Evolutionary conservation across 30 jellyfish, hydroid and myxozoan species (phyloP).

Genomic region (Chrysaora quinquecirrha): DNA sequence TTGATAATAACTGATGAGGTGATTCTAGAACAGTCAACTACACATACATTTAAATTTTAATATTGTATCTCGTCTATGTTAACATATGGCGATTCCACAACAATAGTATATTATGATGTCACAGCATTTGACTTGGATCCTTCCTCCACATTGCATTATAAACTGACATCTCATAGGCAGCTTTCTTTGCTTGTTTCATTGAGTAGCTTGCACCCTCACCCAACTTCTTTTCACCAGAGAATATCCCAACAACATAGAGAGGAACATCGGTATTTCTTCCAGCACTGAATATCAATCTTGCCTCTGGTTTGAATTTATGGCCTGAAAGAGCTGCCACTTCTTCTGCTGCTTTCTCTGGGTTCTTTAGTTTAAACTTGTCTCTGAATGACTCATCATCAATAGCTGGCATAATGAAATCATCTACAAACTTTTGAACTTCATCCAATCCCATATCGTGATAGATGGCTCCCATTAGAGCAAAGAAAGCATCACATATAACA

Average conservation of each 20-base stretch:
- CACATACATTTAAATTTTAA: too few species aligned
- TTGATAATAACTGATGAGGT: too few species aligned
- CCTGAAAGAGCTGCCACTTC: slow-evolving; percentile 54
- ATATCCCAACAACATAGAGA: slow-evolving; percentile 67
- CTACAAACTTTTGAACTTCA: slow-evolving; percentile 60
- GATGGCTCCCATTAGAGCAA: slow-evolving; percentile 92
- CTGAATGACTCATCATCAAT: slow-evolving; percentile 70
- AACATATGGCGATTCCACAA: too few species aligned
- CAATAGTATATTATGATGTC: too few species aligned
- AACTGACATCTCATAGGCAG: slow-evolving; percentile 57
- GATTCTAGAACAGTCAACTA: too few species aligned
- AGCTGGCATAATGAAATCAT: slow-evolving; percentile 71
- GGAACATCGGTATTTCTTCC: slow-evolving; percentile 55
- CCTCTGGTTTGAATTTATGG: slow-evolving; percentile 26
- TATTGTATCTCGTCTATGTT: too few species aligned
- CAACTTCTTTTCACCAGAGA: slow-evolving; percentile 43
- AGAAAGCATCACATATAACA: slow-evolving; percentile 84
- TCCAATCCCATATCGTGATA: slow-evolving; percentile 70
- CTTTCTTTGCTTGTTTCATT: slow-evolving; percentile 47
- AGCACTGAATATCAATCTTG: slow-evolving; percentile 41
- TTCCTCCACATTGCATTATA: slow-evolving; percentile 53
- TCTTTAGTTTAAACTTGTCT: slow-evolving; percentile 45
- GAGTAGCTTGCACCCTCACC: slow-evolving; percentile 68
- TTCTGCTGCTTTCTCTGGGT: slow-evolving; percentile 52
- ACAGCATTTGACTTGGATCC: slow-evolving; percentile 20